Conservation (phyloP, 2,797 vertebrate genomes). For the Delichon dasypus region DNA sequence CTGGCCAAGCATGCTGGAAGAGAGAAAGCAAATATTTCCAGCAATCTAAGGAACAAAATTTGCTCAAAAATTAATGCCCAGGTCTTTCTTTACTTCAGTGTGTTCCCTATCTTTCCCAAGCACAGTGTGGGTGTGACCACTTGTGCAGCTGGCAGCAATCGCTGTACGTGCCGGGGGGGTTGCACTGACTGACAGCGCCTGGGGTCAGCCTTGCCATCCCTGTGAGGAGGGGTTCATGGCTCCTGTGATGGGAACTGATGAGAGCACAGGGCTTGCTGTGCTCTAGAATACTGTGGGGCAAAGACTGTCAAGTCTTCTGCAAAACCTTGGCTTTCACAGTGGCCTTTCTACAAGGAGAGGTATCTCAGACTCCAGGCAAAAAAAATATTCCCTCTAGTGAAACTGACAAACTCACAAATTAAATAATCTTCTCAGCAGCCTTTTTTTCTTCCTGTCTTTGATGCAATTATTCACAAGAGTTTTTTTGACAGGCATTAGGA, state of each 20-base stretch:
- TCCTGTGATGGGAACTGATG: not conserved
- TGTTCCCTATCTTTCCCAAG: not conserved
- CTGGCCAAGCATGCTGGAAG: not conserved
- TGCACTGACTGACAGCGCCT: not conserved
- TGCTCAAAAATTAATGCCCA: not conserved
- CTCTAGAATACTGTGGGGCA: not conserved
- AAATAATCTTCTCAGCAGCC: not conserved
- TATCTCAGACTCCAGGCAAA: not conserved
- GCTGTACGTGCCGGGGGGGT: not conserved
- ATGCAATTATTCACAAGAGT: not conserved
- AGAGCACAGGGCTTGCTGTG: not conserved
- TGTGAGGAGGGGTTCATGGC: not conserved
- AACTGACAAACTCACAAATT: not conserved
- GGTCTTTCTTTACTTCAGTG: not conserved
- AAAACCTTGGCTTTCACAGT: not conserved
- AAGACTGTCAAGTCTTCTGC: not conserved
- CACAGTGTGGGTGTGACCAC: not conserved
- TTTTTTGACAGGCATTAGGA: not conserved
- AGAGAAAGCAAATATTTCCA: not conserved
- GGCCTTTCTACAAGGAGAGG: not conserved
- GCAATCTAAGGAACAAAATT: not conserved
- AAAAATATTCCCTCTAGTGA: fast-evolving
- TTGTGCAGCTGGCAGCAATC: not conserved
- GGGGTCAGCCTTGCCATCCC: not conserved
- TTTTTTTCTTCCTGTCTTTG: not conserved